Evolutionary conservation across 2,888 invertebrate genomes (phyloP), one percentile per base, ranked within the genome.

Genomic region (Euplexia lucipara): DNA sequence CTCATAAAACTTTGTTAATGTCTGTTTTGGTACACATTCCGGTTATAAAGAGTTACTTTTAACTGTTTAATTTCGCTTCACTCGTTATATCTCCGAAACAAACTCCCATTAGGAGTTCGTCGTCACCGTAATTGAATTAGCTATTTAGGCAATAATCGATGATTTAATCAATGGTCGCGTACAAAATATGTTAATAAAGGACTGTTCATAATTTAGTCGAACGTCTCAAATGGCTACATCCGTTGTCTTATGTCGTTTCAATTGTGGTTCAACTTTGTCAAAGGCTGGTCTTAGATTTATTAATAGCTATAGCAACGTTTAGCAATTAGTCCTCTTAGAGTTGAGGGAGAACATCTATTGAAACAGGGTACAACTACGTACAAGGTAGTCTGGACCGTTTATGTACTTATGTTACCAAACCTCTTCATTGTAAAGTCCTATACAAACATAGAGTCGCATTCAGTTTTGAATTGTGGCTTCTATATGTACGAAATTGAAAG

Each of bases 191-290:
- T 57, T 74, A 69, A 79, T 83, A 70, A 69, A 62, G 57, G 64
- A 84, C 83, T 85, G 83, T 87, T 86, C 87, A 88, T 93, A 91
- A 94, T 92, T 90, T 90, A 88, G 82, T 81, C 82, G 86, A 89
- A 76, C 86, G 85, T 89, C 90, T 91, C 91, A 92, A 94, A 93
- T 86, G 92, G 87, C 80, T 86, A 87, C 92, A 91, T 95, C 94
- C 93, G 94, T 86, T 88, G 88, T 86, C 87, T 89, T 86, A 84
- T 82, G 79, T 83, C 80, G 79, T 81, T 82, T 82, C 83, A 86
- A 82, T 85, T 86, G 84, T 83, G 81, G 84, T 82, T 80, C 72
- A 86, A 85, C 86, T 86, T 87, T 82, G 78, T 84, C 79, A 82
- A 83, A 81, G 79, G 79, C 76, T 62, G 70, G 74, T 59, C 67